Percentiles rank a stretch among this genome's conserved stretches.
These are phyloP conservation scores for Idaea biselata DNA, from an alignment of 2,888 invertebrate species.

Conservation along the genomic window DNA sequence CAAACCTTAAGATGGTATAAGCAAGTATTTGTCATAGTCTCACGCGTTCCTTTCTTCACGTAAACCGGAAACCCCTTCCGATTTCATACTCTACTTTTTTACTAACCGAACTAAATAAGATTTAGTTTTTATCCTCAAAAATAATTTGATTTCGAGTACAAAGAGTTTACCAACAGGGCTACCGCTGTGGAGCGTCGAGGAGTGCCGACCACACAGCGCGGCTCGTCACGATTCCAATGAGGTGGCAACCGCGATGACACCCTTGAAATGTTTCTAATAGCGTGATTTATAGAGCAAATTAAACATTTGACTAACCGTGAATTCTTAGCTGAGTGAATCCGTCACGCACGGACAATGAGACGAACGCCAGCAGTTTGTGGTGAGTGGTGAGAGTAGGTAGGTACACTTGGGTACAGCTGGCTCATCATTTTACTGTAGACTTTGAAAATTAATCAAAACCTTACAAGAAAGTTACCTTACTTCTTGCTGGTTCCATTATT, in stretches of 20 bases:
- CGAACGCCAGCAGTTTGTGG: slow-evolving; percentile 33
- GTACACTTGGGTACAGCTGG: slow-evolving; percentile 18
- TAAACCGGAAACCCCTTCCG: neutral
- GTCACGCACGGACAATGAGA: slow-evolving; percentile 72
- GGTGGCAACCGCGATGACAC: slow-evolving; percentile 75
- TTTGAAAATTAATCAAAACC: neutral
- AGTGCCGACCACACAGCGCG: slow-evolving; percentile 66
- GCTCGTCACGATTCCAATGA: slow-evolving; percentile 74
- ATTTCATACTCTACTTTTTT: neutral
- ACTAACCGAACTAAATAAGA: neutral
- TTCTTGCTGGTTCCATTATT: neutral
- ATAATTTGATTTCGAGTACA: slow-evolving; percentile 66
- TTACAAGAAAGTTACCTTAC: neutral
- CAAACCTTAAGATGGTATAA: slow-evolving; percentile 12
- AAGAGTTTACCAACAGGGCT: slow-evolving; percentile 57
- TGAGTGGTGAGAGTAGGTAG: slow-evolving; percentile 7
- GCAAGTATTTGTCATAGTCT: slow-evolving; percentile 3
- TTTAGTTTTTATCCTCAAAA: slow-evolving; percentile 20
- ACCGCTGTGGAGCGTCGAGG: slow-evolving; percentile 27
- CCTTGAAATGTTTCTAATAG: slow-evolving; percentile 80
- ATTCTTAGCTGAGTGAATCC: slow-evolving; percentile 77
- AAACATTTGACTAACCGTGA: slow-evolving; percentile 81
- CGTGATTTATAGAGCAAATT: slow-evolving; percentile 81
- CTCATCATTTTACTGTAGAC: neutral
- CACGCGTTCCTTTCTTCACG: neutral